Conservation (phyloP, 2,888 invertebrate species). For the Fissipunctia ypsillon region DNA sequence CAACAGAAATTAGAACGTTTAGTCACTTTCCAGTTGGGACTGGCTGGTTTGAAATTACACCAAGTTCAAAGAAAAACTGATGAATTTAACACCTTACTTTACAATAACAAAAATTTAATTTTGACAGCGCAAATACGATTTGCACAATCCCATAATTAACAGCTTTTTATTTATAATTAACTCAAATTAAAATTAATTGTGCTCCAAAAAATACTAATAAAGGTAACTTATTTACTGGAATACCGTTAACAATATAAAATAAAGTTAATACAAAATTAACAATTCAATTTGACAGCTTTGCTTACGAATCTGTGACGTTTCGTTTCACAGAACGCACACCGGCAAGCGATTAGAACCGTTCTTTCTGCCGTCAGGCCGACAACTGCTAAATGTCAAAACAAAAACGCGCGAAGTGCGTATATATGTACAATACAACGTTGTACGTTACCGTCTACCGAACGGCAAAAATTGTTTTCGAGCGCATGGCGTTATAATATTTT, state of each 20-base stretch:
- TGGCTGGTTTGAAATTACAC: constrained; percentile 73
- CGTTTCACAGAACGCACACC: constrained; percentile 77
- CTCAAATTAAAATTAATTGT: constrained; percentile 31
- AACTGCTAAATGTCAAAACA: constrained; percentile 80
- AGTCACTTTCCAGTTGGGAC: constrained; percentile 77
- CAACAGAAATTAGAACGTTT: constrained; percentile 76
- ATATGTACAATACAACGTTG: too few species aligned
- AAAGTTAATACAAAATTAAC: constrained; percentile 47
- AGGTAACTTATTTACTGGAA: constrained; percentile 44
- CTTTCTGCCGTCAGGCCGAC: constrained; percentile 80
- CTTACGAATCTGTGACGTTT: constrained; percentile 77
- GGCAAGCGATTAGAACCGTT: constrained; percentile 74
- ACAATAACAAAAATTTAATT: constrained; percentile 80
- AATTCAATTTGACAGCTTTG: constrained; percentile 69
- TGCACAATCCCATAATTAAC: constrained; percentile 77
- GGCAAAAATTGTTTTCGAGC: constrained; percentile 66
- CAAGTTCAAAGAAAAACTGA: constrained; percentile 79
- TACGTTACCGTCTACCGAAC: too few species aligned
- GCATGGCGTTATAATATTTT: constrained; percentile 37
- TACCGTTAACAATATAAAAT: constrained; percentile 29
- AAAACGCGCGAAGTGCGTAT: constrained; percentile 75
- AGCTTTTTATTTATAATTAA: constrained; percentile 48
- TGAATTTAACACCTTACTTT: constrained; percentile 72
- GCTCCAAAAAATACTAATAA: constrained; percentile 29
- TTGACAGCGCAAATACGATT: constrained; percentile 76